phyloP scores from a whole-genome alignment of 1,140 invertebrate genomes.

The Pogonomyrmex californicus region DNA sequence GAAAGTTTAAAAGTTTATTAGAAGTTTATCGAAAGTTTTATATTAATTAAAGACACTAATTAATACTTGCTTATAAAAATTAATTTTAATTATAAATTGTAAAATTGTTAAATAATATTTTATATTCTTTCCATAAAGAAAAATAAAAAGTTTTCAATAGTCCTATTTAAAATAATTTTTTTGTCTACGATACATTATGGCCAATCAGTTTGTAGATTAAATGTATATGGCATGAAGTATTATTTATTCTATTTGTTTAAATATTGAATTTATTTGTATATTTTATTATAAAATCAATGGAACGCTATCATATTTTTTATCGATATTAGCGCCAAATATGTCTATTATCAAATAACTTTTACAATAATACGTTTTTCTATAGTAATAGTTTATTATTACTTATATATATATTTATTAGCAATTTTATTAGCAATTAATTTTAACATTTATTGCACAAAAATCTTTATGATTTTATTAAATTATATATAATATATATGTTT shows the following conservation, averaged over 20 bases:
- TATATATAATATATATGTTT: background rate
- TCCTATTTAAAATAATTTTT: slow-evolving; percentile 40
- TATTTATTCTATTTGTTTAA: slow-evolving; percentile 68
- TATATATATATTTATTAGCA: background rate
- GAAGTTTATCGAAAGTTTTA: background rate
- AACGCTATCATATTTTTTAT: background rate
- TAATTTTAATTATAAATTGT: background rate
- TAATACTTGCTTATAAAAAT: background rate
- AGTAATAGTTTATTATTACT: background rate
- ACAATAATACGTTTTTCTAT: background rate
- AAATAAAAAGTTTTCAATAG: background rate
- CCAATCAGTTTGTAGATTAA: slow-evolving; percentile 48
- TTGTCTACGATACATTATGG: slow-evolving; percentile 40
- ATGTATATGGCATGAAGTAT: slow-evolving; percentile 70
- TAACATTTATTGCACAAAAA: background rate
- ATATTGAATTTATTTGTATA: slow-evolving; percentile 66
- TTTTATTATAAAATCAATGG: slow-evolving; percentile 62
- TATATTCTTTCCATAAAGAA: background rate
- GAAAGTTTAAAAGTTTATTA: background rate
- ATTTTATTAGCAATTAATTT: background rate
- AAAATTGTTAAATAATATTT: slow-evolving; percentile 4
- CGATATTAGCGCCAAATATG: background rate
- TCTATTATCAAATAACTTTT: background rate
- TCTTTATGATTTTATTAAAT: background rate
- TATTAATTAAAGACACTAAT: background rate